phyloP scores from a whole-genome alignment of 2,888 invertebrate species.

The Chymomyza fuscimana region DNA sequence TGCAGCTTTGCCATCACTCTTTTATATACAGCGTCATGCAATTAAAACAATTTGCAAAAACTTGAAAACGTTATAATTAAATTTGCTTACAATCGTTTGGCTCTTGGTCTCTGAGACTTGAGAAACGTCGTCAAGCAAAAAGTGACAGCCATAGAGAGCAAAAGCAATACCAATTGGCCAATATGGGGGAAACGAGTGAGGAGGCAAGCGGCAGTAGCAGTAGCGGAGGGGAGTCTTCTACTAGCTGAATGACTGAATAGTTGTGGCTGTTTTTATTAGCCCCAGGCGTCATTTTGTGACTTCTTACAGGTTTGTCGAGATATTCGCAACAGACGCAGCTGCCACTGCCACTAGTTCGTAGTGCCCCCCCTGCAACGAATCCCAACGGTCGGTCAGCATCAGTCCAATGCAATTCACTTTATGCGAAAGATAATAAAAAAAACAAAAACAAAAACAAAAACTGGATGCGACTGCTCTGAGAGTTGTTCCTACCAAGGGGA shows the following conservation, averaged over 20 bases:
- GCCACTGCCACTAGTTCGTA: slow-evolving; percentile 22
- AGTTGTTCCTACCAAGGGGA: background rate
- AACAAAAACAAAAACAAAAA: background rate
- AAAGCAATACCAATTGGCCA: slow-evolving; percentile 27
- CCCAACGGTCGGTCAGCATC: background rate
- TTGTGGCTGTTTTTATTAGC: slow-evolving; percentile 32
- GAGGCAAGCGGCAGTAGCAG: background rate
- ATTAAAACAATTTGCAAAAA: slow-evolving; percentile 56
- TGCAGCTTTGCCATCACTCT: background rate
- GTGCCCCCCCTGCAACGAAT: slow-evolving; percentile 5
- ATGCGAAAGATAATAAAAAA: background rate
- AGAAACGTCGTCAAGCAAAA: slow-evolving; percentile 18
- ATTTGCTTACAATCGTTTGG: slow-evolving; percentile 35
- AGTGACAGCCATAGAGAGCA: slow-evolving; percentile 37
- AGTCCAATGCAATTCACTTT: background rate
- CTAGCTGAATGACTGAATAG: background rate
- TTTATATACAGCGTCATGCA: slow-evolving; percentile 30
- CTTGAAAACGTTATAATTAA: slow-evolving; percentile 55
- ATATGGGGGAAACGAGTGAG: background rate
- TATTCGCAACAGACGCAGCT: slow-evolving; percentile 4
- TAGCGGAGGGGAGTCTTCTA: background rate
- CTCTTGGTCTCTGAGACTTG: slow-evolving; percentile 4
- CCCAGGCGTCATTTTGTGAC: slow-evolving; percentile 37
- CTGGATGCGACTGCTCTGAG: background rate
- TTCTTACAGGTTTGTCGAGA: slow-evolving; percentile 44